Evolutionary conservation across 2,888 invertebrate genomes (phyloP).

Genomic region (Mactromeris polynyma): DNA sequence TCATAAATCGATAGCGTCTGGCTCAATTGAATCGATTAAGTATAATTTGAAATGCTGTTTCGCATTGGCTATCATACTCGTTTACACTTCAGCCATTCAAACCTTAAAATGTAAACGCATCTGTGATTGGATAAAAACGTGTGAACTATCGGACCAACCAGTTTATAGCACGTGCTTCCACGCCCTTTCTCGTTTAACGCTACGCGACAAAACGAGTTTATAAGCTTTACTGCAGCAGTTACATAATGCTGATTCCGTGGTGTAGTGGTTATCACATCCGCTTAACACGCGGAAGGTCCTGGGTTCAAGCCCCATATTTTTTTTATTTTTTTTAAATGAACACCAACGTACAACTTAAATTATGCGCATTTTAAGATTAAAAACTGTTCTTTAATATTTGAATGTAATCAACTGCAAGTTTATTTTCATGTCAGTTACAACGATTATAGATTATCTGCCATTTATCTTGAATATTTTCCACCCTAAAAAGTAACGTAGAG

Average conservation of each 20-base stretch:
- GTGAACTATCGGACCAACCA: conserved; percentile 39
- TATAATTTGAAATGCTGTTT: conserved; percentile 28
- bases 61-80: conserved; percentile 16
- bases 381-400: too few relatives aligned
- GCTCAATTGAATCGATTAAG: conserved; percentile 53
- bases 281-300: conserved; percentile 67
- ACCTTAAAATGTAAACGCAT: neutral
- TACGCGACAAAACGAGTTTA: neutral
- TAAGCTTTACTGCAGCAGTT: neutral
- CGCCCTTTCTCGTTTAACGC: conserved; percentile 37
- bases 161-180: conserved; percentile 49
- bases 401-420: too few relatives aligned
- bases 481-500: too few relatives aligned
- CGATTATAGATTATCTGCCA: neutral
- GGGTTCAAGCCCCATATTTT: conserved; percentile 59
- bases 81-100: conserved; percentile 27
- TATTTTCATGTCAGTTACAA: too few relatives aligned
- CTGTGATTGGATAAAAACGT: conserved; percentile 27
- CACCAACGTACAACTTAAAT: too few relatives aligned
- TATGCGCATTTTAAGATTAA: too few relatives aligned
- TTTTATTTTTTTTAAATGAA: neutral
- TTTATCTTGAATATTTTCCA: neutral
- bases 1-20: conserved; percentile 64
- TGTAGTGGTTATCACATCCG: conserved; percentile 67
- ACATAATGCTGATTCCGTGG: conserved; percentile 54